A percentile compares a stretch with the other conserved stretches of the same genome.
Conservation (phyloP, 2,113 vertebrate genomes). For the Dipodomys stephensi region DNA sequence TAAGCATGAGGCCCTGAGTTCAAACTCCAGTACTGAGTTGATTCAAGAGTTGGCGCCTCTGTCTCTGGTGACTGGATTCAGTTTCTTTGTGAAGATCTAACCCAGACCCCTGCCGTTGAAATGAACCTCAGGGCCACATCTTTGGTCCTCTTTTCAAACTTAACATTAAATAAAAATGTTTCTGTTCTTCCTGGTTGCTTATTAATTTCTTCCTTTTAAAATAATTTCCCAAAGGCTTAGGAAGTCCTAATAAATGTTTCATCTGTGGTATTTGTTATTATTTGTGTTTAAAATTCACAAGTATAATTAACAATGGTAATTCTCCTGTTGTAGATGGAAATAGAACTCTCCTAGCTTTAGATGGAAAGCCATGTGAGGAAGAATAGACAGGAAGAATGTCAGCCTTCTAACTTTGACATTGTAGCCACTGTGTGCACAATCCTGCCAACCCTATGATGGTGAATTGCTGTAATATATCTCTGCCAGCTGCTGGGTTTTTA, state of each 20-base stretch:
- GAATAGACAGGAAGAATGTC: neutral
- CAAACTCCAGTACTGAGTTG: no score
- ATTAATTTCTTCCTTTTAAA: slow-evolving; percentile 33
- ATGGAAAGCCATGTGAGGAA: neutral
- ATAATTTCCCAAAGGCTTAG: slow-evolving; percentile 17
- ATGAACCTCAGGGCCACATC: neutral
- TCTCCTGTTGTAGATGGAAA: no score
- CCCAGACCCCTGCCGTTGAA: neutral
- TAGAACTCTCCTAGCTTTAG: neutral
- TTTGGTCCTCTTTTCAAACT: slow-evolving; percentile 46
- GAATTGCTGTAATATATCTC: slow-evolving; percentile 46
- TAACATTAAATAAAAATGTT: slow-evolving; percentile 7
- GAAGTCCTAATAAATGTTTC: slow-evolving; percentile 39
- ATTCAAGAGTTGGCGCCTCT: no score
- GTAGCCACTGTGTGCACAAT: neutral
- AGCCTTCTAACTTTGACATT: neutral
- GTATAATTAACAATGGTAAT: neutral
- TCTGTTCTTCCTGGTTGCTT: neutral
- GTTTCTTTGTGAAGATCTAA: neutral
- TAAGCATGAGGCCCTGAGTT: no score
- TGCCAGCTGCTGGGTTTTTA: slow-evolving; percentile 34
- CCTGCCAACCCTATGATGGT: neutral
- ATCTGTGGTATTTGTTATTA: neutral
- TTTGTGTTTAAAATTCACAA: slow-evolving; percentile 47
- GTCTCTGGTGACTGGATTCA: neutral